Evolutionary conservation across 1,140 invertebrate genomes (phyloP).

Genomic region (Neodiprion virginianus): DNA sequence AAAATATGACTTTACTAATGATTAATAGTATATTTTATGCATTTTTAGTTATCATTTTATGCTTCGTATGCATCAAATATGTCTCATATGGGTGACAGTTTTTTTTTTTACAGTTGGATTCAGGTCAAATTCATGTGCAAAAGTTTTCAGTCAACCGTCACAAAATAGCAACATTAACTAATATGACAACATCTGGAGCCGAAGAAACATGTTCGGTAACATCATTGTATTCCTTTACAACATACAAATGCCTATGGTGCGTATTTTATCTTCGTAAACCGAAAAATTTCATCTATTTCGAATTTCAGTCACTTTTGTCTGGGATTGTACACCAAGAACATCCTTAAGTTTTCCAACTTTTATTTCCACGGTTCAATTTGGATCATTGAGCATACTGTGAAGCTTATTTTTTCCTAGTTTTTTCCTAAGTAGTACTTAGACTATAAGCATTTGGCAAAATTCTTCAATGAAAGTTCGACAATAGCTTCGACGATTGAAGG

Average conservation of each 20-base stretch:
- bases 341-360: neutral
- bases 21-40: neutral
- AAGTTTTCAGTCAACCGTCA: neutral
- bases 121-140: neutral
- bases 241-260: neutral
- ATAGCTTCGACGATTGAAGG: too few species aligned
- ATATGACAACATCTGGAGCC: neutral
- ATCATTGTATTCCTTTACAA: neutral
- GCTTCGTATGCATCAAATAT: neutral
- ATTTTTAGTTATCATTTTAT: neutral
- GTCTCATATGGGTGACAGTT: neutral
- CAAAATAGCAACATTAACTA: neutral
- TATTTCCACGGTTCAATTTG: too few species aligned
- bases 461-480: too few species aligned
- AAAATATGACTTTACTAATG: neutral
- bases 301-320: neutral
- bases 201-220: neutral
- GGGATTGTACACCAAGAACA: conserved; percentile 1
- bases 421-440: too few species aligned
- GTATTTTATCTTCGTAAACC: conserved; percentile 5
- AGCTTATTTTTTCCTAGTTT: too few species aligned
- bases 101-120: neutral
- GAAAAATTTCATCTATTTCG: neutral
- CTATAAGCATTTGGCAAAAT: too few species aligned
- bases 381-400: too few species aligned